A percentile compares a stretch with the other conserved stretches of the same genome.
phyloP scores from a whole-genome alignment of 2,888 invertebrate genomes.

The Drosophila maculinotata region DNA sequence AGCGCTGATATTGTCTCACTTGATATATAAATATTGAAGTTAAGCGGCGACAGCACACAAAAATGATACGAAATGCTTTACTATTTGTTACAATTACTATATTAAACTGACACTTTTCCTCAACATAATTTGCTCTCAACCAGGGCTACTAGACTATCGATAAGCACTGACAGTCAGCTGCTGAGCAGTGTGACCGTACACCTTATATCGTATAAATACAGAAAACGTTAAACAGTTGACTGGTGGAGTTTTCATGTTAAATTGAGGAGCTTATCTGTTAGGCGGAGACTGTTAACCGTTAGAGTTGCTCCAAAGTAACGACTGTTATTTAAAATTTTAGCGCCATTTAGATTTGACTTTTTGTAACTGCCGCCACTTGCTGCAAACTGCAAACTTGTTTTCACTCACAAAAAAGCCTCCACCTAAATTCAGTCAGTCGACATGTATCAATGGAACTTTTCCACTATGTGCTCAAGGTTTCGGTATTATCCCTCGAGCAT shows the following conservation, averaged over 20 bases:
- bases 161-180: conserved; percentile 45
- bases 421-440: conserved; percentile 7
- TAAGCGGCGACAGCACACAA: conserved; percentile 35
- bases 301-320: conserved; percentile 15
- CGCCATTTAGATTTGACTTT: neutral
- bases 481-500: conserved; percentile 45
- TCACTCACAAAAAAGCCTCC: conserved; percentile 1
- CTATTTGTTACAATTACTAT: conserved; percentile 47
- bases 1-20: conserved; percentile 18
- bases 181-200: conserved; percentile 31
- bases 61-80: conserved; percentile 47
- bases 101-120: conserved; percentile 62
- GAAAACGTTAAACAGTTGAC: neutral
- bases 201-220: neutral
- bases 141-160: conserved; percentile 52
- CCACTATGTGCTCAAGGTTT: conserved; percentile 34
- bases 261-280: no score
- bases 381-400: conserved; percentile 4
- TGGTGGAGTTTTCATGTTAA: conserved; percentile 5
- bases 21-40: conserved; percentile 22
- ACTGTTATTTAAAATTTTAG: conserved; percentile 2
- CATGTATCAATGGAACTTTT: conserved; percentile 33
- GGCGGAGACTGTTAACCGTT: conserved; percentile 11
- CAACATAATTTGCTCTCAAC: conserved; percentile 44
- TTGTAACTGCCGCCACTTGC: neutral